phyloP scores from a whole-genome alignment of 1,140 invertebrate species.

The Eubasilissa regina region DNA sequence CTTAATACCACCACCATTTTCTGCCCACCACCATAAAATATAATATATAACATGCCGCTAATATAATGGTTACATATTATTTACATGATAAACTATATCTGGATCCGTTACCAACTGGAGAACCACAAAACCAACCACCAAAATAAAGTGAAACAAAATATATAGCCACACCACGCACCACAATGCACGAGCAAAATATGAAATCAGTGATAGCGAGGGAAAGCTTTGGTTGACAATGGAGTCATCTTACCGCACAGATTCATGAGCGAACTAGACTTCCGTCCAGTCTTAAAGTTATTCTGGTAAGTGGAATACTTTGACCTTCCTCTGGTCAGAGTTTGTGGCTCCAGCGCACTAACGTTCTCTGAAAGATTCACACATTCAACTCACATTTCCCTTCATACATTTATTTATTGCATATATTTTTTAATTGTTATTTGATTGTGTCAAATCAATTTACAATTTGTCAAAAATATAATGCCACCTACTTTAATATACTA shows the following conservation, averaged over 20 bases:
- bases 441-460: too few relatives aligned
- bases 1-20: not conserved
- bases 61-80: constrained; percentile 44
- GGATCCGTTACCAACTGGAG: constrained; percentile 64
- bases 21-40: not conserved
- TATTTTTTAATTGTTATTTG: too few relatives aligned
- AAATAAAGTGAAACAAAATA: constrained; percentile 64
- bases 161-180: constrained; percentile 53
- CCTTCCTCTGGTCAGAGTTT: constrained; percentile 82
- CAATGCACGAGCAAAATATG: constrained; percentile 48
- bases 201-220: constrained; percentile 53
- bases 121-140: constrained; percentile 62
- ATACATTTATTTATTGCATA: not conserved
- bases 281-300: constrained; percentile 84
- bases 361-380: constrained; percentile 73
- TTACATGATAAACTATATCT: constrained; percentile 28
- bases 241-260: constrained; percentile 91
- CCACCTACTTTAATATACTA: too few relatives aligned
- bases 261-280: constrained; percentile 94
- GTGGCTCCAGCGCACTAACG: constrained; percentile 80
- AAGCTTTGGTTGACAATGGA: constrained; percentile 56
- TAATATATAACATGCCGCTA: constrained; percentile 35
- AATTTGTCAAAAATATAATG: too few relatives aligned
- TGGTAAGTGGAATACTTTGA: constrained; percentile 88
- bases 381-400: constrained; percentile 72